Evolutionary conservation across 1,140 invertebrate genomes (phyloP).

Genomic region (Ridgeia piscesae): DNA sequence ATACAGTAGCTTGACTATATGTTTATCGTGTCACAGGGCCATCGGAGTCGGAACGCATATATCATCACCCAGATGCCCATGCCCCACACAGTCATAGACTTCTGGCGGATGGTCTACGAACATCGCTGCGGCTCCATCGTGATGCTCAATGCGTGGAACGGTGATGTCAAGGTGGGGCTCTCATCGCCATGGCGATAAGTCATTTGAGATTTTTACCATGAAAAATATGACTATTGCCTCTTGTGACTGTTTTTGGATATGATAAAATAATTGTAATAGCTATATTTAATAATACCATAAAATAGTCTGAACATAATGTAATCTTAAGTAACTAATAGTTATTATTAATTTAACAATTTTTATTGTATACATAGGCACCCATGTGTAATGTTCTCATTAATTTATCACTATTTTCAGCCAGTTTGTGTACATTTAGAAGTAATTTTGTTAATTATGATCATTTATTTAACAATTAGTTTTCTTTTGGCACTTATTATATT

Average conservation of each 20-base stretch:
- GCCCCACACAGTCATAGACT: constrained; percentile 51
- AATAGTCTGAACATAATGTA: no score
- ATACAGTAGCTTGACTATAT: background rate
- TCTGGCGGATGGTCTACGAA: constrained; percentile 54
- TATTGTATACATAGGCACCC: background rate
- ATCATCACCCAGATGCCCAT: constrained; percentile 55
- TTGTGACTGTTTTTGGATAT: no score
- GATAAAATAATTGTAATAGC: no score
- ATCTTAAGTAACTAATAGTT: background rate
- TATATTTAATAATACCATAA: no score
- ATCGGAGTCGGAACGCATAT: constrained; percentile 45
- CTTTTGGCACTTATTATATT: no score
- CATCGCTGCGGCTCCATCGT: constrained; percentile 49
- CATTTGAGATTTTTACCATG: background rate
- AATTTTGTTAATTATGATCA: no score
- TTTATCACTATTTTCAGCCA: no score
- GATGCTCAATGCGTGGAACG: constrained; percentile 45
- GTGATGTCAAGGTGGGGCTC: constrained; percentile 48
- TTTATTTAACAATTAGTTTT: no score
- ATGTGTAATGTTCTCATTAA: no score
- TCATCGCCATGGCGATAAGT: background rate
- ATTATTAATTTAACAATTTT: constrained; percentile 21
- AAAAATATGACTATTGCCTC: no score
- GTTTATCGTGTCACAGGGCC: constrained; percentile 41
- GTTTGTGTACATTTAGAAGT: no score